Base-by-base conservation (phyloP, 2,113 vertebrate species). In the Oreochromis spilurus region DNA sequence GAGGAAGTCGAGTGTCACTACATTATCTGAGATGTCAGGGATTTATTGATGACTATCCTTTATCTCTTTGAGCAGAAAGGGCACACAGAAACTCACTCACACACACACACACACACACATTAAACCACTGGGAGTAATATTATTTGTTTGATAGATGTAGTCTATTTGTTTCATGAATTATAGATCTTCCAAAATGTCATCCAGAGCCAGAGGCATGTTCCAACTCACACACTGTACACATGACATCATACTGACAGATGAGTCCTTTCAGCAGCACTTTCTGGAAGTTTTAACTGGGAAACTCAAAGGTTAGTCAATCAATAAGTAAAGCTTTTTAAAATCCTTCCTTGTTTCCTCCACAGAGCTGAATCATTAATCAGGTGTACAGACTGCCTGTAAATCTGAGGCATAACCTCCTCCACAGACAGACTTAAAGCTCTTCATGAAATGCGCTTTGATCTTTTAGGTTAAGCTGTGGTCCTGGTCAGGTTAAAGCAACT, bases 291-390 rank as follows among this genome's bases (percentile, higher is more conserved):
- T 86, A 88, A 93, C 58, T 53, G 87, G 83, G 84, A 96, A 96
- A 90, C 92, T 84, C 86, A 96, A 96, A 95, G 96, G 96, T 97
- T 94, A 95, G 80, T 92, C 92, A 95, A 97, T 98, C 97, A 97
- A 98, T 98, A 97, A 95, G 96, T 95, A 94, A 94, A 96, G 94
- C 95, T 92, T 96, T 95, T 97, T 96, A 97, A 97, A 60, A 96
- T 93, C 95, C 96, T 21, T 95, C 94, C 94, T 96, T 95, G 93
- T 95, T 95, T 97, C 96, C 95, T 96, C 96, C 94, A 88, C 84
- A 79, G 90, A 60, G 82, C 82, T 93, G 84, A 83, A 88, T 87
- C 54, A 57, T 91, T 93, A 87, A 93, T 94, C 86, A 81, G 89
- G 40, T 60, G 58, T 40, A 17, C 78, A 80, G 83, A 79, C 78